Percentiles rank a stretch among this genome's conserved stretches.
Evolutionary conservation across 2,113 vertebrate species (phyloP).

Genomic region (Copsychus sechellarum): DNA sequence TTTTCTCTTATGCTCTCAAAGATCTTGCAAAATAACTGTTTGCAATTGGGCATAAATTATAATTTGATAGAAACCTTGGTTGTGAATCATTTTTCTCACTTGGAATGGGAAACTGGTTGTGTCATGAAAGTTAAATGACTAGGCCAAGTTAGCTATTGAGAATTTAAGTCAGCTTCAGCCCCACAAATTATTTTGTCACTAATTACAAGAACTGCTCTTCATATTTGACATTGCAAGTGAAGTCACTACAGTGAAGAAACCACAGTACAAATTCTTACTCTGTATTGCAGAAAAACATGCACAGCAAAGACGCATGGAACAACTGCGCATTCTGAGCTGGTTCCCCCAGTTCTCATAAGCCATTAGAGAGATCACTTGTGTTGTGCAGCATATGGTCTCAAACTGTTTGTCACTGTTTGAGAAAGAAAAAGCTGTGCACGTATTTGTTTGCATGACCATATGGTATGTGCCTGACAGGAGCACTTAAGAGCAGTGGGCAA

Average conservation of each 20-base stretch:
- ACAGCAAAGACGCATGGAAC: neutral
- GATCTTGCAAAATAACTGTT: neutral
- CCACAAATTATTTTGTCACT: neutral
- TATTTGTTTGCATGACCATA: conserved; percentile 61
- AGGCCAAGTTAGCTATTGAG: neutral
- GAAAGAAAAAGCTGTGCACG: conserved; percentile 16
- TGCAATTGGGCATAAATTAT: neutral
- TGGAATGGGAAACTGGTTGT: neutral
- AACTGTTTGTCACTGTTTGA: conserved; percentile 24
- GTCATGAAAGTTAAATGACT: neutral
- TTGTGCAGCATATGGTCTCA: conserved; percentile 46
- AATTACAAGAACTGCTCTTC: neutral
- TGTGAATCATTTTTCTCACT: neutral
- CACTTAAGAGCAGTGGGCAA: neutral
- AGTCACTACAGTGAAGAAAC: neutral
- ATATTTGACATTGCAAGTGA: neutral
- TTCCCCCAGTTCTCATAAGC: neutral
- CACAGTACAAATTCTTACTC: neutral
- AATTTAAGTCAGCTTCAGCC: neutral
- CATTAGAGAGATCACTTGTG: neutral
- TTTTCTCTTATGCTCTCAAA: neutral
- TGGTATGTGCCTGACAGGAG: neutral
- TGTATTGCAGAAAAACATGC: neutral
- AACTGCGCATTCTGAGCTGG: neutral
- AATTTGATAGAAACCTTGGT: neutral